These are phyloP conservation scores for Notoglanidium macrostoma DNA, from an alignment of 2,797 vertebrate genomes.

Conservation along the genomic window DNA sequence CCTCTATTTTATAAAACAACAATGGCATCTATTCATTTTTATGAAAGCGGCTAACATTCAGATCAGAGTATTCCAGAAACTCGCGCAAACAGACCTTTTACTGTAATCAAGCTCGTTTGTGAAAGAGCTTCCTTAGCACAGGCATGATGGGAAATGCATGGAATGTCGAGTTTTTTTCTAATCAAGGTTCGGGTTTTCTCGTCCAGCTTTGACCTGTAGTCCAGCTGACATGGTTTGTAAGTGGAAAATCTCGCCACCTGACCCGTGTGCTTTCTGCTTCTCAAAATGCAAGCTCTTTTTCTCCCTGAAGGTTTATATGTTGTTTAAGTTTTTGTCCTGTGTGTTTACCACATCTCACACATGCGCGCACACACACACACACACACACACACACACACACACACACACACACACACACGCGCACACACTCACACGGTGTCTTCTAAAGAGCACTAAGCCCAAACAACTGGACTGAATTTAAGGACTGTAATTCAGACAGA, in stretches of 20 bases:
- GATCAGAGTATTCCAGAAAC: not conserved
- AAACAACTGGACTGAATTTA: slow-evolving; percentile 45
- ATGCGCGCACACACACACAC: not conserved
- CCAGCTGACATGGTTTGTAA: not conserved
- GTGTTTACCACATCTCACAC: not conserved
- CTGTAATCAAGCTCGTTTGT: not conserved
- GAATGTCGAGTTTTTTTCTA: not conserved
- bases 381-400: not conserved
- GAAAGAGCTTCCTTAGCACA: not conserved
- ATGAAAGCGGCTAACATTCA: not conserved
- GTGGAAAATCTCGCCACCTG: slow-evolving; percentile 3
- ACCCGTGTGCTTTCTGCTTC: not conserved
- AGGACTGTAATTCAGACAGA: slow-evolving; percentile 44
- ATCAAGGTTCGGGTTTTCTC: not conserved
- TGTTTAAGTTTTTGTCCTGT: not conserved
- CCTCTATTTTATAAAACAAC: slow-evolving; percentile 6
- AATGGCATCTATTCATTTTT: slow-evolving; percentile 4
- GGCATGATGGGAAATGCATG: not conserved
- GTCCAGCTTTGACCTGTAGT: not conserved
- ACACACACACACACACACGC: not conserved
- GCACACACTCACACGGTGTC: not conserved
- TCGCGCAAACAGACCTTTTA: not conserved
- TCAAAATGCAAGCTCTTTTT: slow-evolving; percentile 6
- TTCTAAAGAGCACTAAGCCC: slow-evolving; percentile 14
- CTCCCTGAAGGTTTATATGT: not conserved